Evolutionary conservation across 2,888 invertebrate species (phyloP).

Genomic region (Strigamia crassipes): DNA sequence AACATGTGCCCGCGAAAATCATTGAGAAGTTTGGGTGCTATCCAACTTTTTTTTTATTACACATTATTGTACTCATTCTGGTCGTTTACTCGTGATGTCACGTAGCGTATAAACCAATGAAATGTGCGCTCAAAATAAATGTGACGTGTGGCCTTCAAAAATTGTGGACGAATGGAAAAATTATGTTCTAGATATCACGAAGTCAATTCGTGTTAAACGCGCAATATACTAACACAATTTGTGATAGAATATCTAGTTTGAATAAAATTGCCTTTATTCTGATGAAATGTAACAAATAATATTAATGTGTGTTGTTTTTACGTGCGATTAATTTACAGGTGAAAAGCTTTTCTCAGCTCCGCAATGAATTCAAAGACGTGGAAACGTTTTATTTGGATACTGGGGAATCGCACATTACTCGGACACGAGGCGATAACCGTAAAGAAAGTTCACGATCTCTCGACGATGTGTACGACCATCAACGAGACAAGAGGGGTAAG

Average conservation of each 20-base stretch:
- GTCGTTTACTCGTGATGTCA: slow-evolving; percentile 19
- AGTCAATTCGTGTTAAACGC: background rate
- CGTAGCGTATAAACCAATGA: background rate
- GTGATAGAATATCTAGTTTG: background rate
- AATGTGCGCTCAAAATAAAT: background rate
- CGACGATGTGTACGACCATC: slow-evolving; percentile 45
- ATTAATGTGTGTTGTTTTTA: background rate
- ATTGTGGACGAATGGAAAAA: background rate
- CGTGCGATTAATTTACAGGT: slow-evolving; percentile 65
- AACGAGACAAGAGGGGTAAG: slow-evolving; percentile 47
- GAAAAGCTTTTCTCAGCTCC: slow-evolving; percentile 87
- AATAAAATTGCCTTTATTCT: background rate
- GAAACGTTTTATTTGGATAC: slow-evolving; percentile 84
- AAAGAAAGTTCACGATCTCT: slow-evolving; percentile 49
- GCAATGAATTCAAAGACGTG: slow-evolving; percentile 88
- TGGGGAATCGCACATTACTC: slow-evolving; percentile 47
- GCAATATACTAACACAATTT: background rate
- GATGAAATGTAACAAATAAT: background rate
- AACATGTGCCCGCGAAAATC: slow-evolving; percentile 15
- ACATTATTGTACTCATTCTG: slow-evolving; percentile 7
- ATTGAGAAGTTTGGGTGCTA: background rate
- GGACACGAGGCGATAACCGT: slow-evolving; percentile 32
- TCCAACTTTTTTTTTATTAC: background rate
- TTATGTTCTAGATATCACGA: background rate
- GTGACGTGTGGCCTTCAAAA: slow-evolving; percentile 25